Base-by-base conservation (phyloP, 1,140 invertebrate genomes). In the Diprion similis region DNA sequence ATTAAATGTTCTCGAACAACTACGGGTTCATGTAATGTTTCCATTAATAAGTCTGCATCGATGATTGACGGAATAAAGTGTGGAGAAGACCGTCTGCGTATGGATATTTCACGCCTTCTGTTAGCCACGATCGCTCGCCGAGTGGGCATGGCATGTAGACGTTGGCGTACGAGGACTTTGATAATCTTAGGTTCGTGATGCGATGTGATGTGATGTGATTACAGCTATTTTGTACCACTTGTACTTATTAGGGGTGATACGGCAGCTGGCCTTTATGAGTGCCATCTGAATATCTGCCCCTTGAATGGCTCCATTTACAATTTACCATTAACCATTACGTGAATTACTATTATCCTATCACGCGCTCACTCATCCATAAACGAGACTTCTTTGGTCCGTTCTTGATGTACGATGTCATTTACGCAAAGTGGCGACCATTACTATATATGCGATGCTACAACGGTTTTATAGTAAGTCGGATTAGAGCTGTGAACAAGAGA, bases 311-410 rank as follows among this genome's bases (percentile, higher is more conserved):
- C 51, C 51, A 59, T 59, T 59, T 59, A 59, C 51, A 59, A 59
- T 59, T 59, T 85, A 84, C 85, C 86, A 87, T 87, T 87, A 85
- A 88, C 85, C 85, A 87, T 88, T 87, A 87, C 86, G 86, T 85
- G 87, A 85, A 87, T 87, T 88, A 88, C 87, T 85, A 88, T 88
- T 88, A 88, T 88, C 87, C 87, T 88, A 88, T 87, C 86, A 87
- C 79, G 81, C 81, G 80, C 80, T 79, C 73, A 74, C 77, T 76
- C 79, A 76, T 77, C 81, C 78, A 59, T 59, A 82, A 83, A 84
- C 24, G 84, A 84, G 80, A 80, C 84, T 85, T 83, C 81, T 79
- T 84, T 85, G 80, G 81, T 73, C 80, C 82, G 82, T 80, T 77
- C 80, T 13, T 80, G 79, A 79, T 86, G 84, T 83, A 84, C 84